A percentile compares a stretch with the other conserved stretches of the same genome.
phyloP scores from a whole-genome alignment of 2,113 vertebrate genomes.

The Siphamia tubifer region DNA sequence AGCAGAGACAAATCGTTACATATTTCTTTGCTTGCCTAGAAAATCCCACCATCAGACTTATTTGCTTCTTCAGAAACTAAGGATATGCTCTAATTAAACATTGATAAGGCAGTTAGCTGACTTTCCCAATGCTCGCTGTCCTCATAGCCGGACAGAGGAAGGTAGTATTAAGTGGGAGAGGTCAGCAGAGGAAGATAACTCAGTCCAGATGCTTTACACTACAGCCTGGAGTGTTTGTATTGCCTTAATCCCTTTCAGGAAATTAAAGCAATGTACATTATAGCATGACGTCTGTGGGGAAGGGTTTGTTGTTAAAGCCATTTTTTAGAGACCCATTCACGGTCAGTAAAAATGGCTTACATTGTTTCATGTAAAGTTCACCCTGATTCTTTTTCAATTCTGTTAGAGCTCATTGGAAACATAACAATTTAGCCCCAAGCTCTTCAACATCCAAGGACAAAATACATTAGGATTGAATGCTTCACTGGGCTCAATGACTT shows the following conservation, averaged over 20 bases:
- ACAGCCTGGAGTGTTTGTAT: constrained; percentile 10
- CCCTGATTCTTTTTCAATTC: neutral
- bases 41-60: neutral
- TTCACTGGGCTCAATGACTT: no score
- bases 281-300: constrained; percentile 10
- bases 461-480: no score
- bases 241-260: constrained; percentile 52
- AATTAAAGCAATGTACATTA: constrained; percentile 55
- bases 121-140: constrained; percentile 15
- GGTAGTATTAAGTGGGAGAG: constrained; percentile 52
- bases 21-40: constrained; percentile 1
- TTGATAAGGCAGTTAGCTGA: constrained; percentile 37
- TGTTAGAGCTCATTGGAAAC: neutral
- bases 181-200: constrained; percentile 62
- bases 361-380: neutral
- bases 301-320: constrained; percentile 23
- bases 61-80: neutral
- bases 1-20: neutral
- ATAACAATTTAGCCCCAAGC: neutral
- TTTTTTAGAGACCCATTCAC: neutral
- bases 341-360: neutral
- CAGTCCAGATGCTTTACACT: constrained; percentile 62
- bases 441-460: no score
- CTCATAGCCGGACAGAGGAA: constrained; percentile 41
- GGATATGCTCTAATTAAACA: constrained; percentile 53